phyloP scores from a whole-genome alignment of 2,888 invertebrate species.

The Muschampia plurimacula region DNA sequence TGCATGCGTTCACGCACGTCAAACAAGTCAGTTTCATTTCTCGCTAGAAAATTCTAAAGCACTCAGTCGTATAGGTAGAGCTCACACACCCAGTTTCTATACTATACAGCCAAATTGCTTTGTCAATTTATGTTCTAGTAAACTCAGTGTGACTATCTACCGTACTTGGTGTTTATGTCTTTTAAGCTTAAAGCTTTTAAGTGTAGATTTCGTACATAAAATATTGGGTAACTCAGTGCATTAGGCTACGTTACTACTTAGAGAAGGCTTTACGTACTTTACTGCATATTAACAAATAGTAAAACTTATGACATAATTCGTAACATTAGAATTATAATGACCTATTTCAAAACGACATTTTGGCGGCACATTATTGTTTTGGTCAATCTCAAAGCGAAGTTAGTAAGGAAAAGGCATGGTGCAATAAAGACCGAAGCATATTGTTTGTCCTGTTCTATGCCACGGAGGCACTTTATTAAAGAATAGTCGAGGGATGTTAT shows the following conservation, averaged over 20 bases:
- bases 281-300: neutral
- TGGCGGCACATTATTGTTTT: no score
- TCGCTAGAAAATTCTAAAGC: slow-evolving; percentile 16
- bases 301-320: no score
- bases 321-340: no score
- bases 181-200: neutral
- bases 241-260: neutral
- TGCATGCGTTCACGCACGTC: slow-evolving; percentile 29
- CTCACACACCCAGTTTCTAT: neutral
- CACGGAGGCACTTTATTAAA: no score
- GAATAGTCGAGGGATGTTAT: no score
- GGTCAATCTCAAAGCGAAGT: no score
- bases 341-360: no score
- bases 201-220: neutral
- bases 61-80: neutral
- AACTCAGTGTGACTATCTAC: neutral
- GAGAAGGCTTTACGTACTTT: neutral
- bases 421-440: no score
- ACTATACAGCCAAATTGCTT: neutral
- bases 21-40: slow-evolving; percentile 22
- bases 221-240: neutral
- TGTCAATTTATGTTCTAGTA: slow-evolving; percentile 2
- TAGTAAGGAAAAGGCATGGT: no score
- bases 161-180: neutral
- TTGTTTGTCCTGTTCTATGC: no score